Conservation (phyloP, 2,888 invertebrate species). For the Acanthoscelides obtectus region DNA sequence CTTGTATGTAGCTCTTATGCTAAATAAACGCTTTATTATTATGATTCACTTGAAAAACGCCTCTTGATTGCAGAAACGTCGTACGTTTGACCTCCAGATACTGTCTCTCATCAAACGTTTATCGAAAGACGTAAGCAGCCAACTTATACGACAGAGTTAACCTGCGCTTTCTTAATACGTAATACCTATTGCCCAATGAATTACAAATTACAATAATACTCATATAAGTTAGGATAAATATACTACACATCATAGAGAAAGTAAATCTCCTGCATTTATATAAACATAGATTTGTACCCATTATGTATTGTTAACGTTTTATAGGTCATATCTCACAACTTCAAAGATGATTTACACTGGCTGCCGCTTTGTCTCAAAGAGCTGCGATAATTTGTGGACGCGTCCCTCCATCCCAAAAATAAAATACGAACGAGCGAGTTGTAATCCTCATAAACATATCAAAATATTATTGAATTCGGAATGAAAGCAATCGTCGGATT, state of each 20-base stretch:
- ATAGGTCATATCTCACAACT: not conserved
- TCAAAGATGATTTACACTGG: not conserved
- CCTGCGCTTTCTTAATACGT: too few species aligned
- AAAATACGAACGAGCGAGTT: not conserved
- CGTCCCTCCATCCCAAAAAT: not conserved
- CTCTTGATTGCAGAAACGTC: too few species aligned
- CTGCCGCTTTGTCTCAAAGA: not conserved
- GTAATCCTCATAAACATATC: slow-evolving; percentile 1
- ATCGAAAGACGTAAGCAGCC: too few species aligned
- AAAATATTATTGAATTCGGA: slow-evolving; percentile 1
- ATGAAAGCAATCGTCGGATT: slow-evolving; percentile 1
- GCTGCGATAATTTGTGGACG: not conserved
- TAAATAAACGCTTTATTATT: too few species aligned
- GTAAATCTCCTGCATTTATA: not conserved
- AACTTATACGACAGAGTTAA: too few species aligned
- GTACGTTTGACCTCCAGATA: too few species aligned
- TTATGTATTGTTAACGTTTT: not conserved
- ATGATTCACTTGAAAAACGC: too few species aligned
- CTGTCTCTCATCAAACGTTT: too few species aligned
- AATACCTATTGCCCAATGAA: too few species aligned
- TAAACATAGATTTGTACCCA: not conserved
- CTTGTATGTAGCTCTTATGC: too few species aligned
- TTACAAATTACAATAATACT: too few species aligned
- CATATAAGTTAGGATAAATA: too few species aligned
- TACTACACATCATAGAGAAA: not conserved